Percentiles rank a stretch among this genome's conserved stretches.
phyloP scores from a whole-genome alignment of 2,888 invertebrate genomes.

The Phragmatobia fuliginosa region DNA sequence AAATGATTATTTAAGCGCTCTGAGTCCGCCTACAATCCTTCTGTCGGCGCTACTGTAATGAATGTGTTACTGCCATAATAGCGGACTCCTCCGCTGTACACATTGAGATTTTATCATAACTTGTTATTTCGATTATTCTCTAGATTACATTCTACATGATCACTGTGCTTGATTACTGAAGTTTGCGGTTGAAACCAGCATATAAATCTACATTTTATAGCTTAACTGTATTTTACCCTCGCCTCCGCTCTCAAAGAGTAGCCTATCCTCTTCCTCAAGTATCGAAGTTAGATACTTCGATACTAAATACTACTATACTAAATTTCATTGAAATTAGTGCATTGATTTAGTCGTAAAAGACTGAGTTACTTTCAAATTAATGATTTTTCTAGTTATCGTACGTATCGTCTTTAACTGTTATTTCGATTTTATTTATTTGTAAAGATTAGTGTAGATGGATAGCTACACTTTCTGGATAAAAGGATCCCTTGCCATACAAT shows the following conservation, averaged over 20 bases:
- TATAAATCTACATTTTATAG: slow-evolving; percentile 6
- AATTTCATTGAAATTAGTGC: no score
- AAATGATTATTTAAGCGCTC: background rate
- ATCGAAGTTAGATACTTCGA: no score
- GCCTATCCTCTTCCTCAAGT: no score
- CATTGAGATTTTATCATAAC: slow-evolving; percentile 42
- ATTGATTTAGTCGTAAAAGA: no score
- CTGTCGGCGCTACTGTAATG: slow-evolving; percentile 25
- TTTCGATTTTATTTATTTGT: no score
- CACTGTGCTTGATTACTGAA: slow-evolving; percentile 22
- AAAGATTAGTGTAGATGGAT: no score
- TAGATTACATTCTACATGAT: slow-evolving; percentile 37
- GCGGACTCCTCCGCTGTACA: slow-evolving; percentile 24
- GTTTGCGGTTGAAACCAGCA: slow-evolving; percentile 19
- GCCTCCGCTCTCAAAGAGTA: no score
- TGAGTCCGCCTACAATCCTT: slow-evolving; percentile 6
- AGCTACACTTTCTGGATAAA: slow-evolving; percentile 11
- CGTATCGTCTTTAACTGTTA: no score
- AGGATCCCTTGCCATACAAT: background rate
- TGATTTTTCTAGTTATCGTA: no score
- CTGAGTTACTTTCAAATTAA: no score
- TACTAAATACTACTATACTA: no score
- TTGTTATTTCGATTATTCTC: slow-evolving; percentile 38
- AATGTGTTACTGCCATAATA: slow-evolving; percentile 24
- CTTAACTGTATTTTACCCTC: no score